Conservation (phyloP, 2,113 vertebrate species). For the Opisthocomus hoazin region DNA sequence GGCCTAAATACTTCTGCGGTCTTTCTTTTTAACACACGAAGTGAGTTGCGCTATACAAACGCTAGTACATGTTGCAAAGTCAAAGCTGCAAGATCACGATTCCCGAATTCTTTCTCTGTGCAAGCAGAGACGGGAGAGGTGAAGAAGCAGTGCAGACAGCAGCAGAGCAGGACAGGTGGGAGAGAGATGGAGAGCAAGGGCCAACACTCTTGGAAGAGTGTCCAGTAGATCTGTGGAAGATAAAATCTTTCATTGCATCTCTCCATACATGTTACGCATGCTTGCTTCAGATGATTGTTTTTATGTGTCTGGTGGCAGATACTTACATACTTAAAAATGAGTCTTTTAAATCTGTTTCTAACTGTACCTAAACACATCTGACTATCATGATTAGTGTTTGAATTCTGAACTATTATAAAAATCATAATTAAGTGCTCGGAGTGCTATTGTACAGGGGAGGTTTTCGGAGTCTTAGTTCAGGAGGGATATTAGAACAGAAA, state of each 20-base stretch:
- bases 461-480: not conserved
- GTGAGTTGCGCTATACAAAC: not conserved
- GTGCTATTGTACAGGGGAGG: not conserved
- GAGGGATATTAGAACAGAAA: not conserved
- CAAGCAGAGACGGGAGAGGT: not conserved
- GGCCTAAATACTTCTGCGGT: not conserved
- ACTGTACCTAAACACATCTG: not conserved
- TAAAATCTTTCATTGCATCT: not conserved
- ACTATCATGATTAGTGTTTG: not conserved
- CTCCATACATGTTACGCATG: fast-evolving
- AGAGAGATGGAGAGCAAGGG: not conserved
- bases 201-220: not conserved
- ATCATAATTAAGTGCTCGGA: not conserved
- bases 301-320: not conserved
- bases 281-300: not conserved
- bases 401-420: not conserved
- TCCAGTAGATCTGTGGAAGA: not conserved
- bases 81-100: not conserved
- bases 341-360: not conserved
- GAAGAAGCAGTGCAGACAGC: not conserved
- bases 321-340: not conserved
- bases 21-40: not conserved
- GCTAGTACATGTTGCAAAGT: not conserved
- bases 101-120: not conserved
- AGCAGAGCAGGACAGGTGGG: not conserved